Evolutionary conservation across 2,113 vertebrate species (phyloP).

Genomic region (Semnornis frantzii): DNA sequence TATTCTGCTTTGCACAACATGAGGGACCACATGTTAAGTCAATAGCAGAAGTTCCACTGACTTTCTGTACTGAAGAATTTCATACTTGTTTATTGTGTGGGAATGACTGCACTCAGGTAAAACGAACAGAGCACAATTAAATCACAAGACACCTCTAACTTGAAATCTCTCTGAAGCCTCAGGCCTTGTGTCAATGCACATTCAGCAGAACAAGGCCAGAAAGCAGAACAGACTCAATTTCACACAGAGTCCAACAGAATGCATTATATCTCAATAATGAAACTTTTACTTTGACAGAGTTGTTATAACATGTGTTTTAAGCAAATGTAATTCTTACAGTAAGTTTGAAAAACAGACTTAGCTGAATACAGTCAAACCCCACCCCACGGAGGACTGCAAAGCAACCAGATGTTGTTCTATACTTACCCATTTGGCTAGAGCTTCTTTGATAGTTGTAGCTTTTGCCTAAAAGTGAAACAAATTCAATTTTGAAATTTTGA

Average conservation of each 20-base stretch:
- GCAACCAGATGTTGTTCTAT: background rate
- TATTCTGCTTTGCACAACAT: background rate
- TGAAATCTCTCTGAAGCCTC: background rate
- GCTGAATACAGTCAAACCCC: background rate
- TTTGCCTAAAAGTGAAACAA: constrained; percentile 82
- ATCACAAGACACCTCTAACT: background rate
- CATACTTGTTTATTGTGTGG: background rate
- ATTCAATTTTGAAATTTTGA: background rate
- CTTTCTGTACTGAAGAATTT: background rate
- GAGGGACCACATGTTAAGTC: background rate
- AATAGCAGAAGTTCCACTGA: background rate
- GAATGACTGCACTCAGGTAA: background rate
- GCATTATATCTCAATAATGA: background rate
- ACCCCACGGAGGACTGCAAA: background rate
- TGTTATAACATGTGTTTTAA: background rate
- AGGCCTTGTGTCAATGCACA: background rate
- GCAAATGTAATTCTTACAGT: background rate
- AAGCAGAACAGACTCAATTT: background rate
- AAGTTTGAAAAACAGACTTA: background rate
- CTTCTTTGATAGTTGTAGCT: constrained; percentile 93
- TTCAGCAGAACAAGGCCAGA: background rate
- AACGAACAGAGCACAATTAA: background rate
- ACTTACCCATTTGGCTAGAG: constrained; percentile 92
- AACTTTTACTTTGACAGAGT: background rate
- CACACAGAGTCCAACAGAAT: background rate